Evolutionary conservation across 1,140 invertebrate genomes (phyloP), one percentile per base, ranked within the genome.

Genomic region (Wiebesia pumilae): DNA sequence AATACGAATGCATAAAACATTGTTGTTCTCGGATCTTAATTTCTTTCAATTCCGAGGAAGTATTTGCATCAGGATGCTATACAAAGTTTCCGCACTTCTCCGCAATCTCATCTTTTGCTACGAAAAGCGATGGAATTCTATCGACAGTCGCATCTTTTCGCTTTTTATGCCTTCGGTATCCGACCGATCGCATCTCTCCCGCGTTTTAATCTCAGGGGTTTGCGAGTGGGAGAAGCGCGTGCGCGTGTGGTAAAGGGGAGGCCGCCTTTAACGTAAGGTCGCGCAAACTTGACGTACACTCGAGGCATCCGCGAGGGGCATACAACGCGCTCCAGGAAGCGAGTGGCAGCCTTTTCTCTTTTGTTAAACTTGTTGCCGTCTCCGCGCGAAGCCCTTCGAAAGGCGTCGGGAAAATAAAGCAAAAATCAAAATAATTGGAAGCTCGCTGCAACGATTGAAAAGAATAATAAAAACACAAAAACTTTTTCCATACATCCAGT

Each of bases 341-440:
- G 43, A 21, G 71, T 35, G 24, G 47, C 71, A 38, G n/a, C 33
- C 21, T 43, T 79, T 79, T 79, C 40, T 38, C 81, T 35, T 78
- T 80, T 81, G 77, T 81, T 73, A 43, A 54, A 71, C 43, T 65
- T 51, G 83, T 30, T 62, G 43, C 58, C 27, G 27, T 62, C 58
- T 24, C 27, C 24, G 21, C 24, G 58, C 58, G 14, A 14, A 67
- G 62, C 62, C 38, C 30, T 35, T 54, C 40, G 30, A 51, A 82
- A 35, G 35, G 27, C 38, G 27, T n/a, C n/a, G 3, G 7, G 54
- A 30, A 69, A 69, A 69, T 62, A 69, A 84, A 67, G 81, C 47
- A 19, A 80, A 81, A 85, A 80, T 85, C 62, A 69, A 79, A 77
- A 79, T 84, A 84, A 84, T 84, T 84, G 83, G 79, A 84, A 79